Conservation (phyloP, 2,797 vertebrate species). For the Tolypeutes matacus region DNA sequence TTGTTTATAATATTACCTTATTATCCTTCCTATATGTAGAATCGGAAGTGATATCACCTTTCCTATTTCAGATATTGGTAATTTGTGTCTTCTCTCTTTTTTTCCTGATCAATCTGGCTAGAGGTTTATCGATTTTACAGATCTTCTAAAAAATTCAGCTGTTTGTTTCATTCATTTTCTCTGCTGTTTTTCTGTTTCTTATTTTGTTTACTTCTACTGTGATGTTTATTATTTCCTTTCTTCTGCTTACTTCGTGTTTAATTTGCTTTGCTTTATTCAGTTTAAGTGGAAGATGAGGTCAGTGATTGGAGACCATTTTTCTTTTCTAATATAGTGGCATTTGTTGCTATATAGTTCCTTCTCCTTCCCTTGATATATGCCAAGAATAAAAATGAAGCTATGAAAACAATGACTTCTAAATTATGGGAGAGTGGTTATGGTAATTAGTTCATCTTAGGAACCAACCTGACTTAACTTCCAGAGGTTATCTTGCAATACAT, state of each 20-base stretch:
- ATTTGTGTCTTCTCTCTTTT: neutral
- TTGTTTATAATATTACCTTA: neutral
- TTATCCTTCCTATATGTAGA: neutral
- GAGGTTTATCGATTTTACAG: neutral
- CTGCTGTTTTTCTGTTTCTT: neutral
- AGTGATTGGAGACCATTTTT: neutral
- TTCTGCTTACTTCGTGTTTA: neutral
- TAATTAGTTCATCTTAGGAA: neutral
- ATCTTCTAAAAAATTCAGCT: neutral
- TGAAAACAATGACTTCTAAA: neutral
- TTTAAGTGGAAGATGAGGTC: neutral
- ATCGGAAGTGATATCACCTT: neutral
- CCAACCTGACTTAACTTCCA: neutral
- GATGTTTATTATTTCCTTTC: neutral
- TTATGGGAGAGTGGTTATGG: neutral
- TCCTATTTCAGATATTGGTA: neutral
- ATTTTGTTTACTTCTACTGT: neutral
- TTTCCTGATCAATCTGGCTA: neutral
- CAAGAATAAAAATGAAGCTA: neutral
- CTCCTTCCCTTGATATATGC: neutral
- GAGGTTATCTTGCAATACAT: neutral
- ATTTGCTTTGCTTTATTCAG: neutral
- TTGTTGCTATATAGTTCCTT: neutral
- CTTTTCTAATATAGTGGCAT: neutral
- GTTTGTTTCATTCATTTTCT: conserved; percentile 8